Base-by-base conservation (phyloP, 2,113 vertebrate species). In the Pteropus alecto region DNA sequence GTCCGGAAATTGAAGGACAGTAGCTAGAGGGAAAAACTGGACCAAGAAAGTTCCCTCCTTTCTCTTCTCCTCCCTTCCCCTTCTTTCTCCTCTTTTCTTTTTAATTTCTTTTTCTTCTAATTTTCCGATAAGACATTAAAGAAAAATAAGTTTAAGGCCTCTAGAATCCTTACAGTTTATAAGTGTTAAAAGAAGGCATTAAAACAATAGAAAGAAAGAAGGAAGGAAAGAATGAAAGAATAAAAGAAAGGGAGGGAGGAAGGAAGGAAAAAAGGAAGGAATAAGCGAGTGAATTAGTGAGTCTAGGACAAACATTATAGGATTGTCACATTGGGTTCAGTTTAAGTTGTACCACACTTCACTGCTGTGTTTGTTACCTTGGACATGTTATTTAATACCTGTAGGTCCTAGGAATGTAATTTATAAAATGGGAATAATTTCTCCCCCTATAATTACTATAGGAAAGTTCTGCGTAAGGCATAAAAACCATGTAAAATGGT, bases 101-200 rank as follows among this genome's bases (percentile, higher is more conserved):
- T 22, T 77, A 30, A 65, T 65, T 71, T 93, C 46, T 4, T 61
- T 85, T 70, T 9, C 28, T 78, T 84, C 51, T 81, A 56, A 84
- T 94, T 79, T 87, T 78, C 48, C 61, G n/a, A 48, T 84, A 82
- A 82, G 63, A 68, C 63, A 68, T 56, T 90, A 78, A 79, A 63
- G 54, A 22, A 79, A 87, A 87, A 48, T 70, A 78, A 68, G 15
- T 46, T 46, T 74, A 74, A 65, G 7, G 5, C 28, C 24, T 38
- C 4, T 68, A 41, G 48, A 86, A 81, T 86, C 3, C 10, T 84
- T 70, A 51, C 9, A 68, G 43, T 10, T 88, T 88, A 30, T 76
- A 91, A 60, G 91, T 85, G 24, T 81, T 68, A 88, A 83, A 93
- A 67, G 26, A 43, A 88, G n/a, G 5, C 28, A 38, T 78, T 78